phyloP scores from a whole-genome alignment of 2,888 invertebrate species.

The Drosophila acutilabella region DNA sequence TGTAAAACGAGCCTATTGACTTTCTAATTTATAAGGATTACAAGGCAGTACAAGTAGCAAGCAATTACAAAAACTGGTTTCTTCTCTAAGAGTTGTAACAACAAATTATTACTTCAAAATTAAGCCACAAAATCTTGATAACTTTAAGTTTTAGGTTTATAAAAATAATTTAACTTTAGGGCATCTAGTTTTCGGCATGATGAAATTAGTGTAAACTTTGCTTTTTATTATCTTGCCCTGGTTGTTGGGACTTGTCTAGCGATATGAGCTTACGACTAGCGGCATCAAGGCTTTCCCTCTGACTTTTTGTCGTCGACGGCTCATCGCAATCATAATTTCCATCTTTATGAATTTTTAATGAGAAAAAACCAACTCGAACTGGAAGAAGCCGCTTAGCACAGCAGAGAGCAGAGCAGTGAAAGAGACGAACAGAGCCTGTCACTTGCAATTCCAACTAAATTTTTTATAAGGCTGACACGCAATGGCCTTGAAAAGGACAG shows the following conservation, averaged over 20 bases:
- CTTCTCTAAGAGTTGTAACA: no score
- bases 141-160: background rate
- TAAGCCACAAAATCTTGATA: no score
- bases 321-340: conserved; percentile 81
- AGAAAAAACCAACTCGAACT: conserved; percentile 64
- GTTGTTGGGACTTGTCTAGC: conserved; percentile 5
- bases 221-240: background rate
- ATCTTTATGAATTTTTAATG: conserved; percentile 82
- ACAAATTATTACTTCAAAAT: no score
- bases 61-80: no score
- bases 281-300: conserved; percentile 48
- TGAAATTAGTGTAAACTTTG: background rate
- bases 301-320: conserved; percentile 76
- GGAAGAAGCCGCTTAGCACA: conserved; percentile 45
- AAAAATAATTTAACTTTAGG: conserved; percentile 1
- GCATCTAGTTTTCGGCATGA: conserved; percentile 14
- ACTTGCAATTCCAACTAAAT: conserved; percentile 73
- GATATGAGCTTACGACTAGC: conserved; percentile 24
- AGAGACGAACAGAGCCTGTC: conserved; percentile 55
- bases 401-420: background rate
- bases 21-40: background rate
- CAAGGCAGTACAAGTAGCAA: background rate
- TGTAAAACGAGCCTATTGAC: background rate
- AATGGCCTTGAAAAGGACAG: conserved; percentile 59
- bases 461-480: conserved; percentile 66